Conservation (phyloP, 2,888 invertebrate genomes). For the Agrenia bidenticulata region DNA sequence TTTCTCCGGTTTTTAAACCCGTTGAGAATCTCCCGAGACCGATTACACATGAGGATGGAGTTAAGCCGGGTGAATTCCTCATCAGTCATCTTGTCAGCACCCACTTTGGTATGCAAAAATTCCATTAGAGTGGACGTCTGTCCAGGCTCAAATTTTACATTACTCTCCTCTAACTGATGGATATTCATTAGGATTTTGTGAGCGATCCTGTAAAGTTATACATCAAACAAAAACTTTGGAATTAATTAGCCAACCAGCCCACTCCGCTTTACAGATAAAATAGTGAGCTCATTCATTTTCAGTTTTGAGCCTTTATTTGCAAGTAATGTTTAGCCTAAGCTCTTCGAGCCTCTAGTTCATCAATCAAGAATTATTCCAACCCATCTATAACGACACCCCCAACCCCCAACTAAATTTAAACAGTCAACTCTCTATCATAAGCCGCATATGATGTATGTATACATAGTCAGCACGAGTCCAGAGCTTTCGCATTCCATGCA, state of each 20-base stretch:
- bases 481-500: too few relatives aligned
- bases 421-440: too few relatives aligned
- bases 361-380: too few relatives aligned
- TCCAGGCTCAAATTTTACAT: constrained; percentile 35
- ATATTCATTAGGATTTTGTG: constrained; percentile 43
- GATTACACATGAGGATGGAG: constrained; percentile 39
- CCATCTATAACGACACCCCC: too few relatives aligned
- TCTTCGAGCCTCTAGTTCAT: neutral
- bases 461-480: too few relatives aligned
- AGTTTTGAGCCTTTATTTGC: too few relatives aligned
- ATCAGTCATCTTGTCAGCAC: constrained; percentile 23
- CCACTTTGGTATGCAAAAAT: constrained; percentile 43
- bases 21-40: constrained; percentile 36
- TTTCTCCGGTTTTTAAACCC: neutral
- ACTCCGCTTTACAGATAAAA: too few relatives aligned
- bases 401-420: too few relatives aligned
- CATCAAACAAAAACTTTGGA: neutral
- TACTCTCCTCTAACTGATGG: constrained; percentile 27
- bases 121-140: constrained; percentile 45
- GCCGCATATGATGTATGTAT: too few relatives aligned
- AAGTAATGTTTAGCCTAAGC: too few relatives aligned
- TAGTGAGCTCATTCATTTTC: too few relatives aligned
- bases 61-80: constrained; percentile 35
- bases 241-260: too few relatives aligned
- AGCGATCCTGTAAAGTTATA: constrained; percentile 34